A percentile compares a stretch with the other conserved stretches of the same genome.
phyloP scores from a whole-genome alignment of 2,797 vertebrate genomes.

The Myotis vivesi region DNA sequence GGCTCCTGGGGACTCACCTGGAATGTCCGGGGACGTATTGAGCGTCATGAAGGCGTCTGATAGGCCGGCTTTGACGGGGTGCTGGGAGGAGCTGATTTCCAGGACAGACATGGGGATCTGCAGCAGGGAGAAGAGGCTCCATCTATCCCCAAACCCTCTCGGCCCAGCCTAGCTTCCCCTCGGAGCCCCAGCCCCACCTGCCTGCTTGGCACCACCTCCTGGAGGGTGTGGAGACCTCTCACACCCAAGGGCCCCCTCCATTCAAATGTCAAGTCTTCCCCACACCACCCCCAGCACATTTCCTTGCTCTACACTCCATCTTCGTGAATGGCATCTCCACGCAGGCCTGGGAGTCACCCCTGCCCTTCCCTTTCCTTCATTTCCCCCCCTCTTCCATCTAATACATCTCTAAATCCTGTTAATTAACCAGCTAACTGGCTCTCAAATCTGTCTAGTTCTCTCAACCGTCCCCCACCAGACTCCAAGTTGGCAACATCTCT shows the following conservation, averaged over 20 bases:
- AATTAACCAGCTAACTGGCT: not conserved
- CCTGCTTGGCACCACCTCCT: not conserved
- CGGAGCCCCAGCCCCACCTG: not conserved
- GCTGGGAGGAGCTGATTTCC: constrained; percentile 92
- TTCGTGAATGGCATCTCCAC: not conserved
- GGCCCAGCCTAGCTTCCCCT: not conserved
- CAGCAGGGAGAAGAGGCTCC: not conserved
- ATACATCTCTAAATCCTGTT: not conserved
- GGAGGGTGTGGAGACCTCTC: not conserved
- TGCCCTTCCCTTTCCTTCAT: not conserved
- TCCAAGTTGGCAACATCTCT: not conserved
- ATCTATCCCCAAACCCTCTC: not conserved
- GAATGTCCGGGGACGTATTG: constrained; percentile 81
- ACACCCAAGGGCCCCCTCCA: not conserved
- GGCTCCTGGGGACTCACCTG: constrained; percentile 85
- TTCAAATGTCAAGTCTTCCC: not conserved
- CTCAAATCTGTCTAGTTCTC: not conserved
- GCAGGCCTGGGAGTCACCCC: not conserved
- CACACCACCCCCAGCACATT: not conserved
- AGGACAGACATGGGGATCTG: constrained; percentile 91
- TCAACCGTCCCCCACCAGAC: not conserved
- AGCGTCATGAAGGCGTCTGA: constrained; percentile 95
- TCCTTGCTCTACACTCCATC: not conserved
- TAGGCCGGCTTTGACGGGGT: constrained; percentile 95
- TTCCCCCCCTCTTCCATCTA: not conserved